Base-by-base conservation (phyloP, 2,888 invertebrate species). In the Drosophila stalkeri region DNA sequence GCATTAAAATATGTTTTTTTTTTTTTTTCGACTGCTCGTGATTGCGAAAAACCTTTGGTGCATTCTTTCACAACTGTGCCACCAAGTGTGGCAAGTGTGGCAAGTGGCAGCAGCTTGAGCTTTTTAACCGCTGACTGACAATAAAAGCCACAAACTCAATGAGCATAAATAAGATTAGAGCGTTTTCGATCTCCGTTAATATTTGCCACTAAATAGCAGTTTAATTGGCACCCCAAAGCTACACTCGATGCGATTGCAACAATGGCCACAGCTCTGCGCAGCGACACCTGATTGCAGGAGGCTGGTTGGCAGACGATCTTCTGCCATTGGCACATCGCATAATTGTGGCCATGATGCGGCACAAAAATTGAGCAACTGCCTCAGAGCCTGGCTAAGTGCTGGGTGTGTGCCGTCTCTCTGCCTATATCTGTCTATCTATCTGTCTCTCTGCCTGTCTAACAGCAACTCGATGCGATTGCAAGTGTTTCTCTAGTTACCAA, bases 91-190 rank as follows among this genome's bases (percentile, higher is more conserved):
- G 31, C 47, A 64, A 77, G 77, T 75, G 79, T 0, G 41, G 55
- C 41, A 54, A 54, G 52, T 54, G 52, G 62, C 78, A 72, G 64
- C 66, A 20, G 31, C 44, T 64, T 79, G 20, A 76, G 49, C 56
- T 67, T 37, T 46, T 57, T 14, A 31, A 55, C 37, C 23, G 44
- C 44, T 31, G 51, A 33, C 75, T 59, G 62, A 78, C 78, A 79
- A 81, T 74, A 72, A 81, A 65, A 80, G 71, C 71, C 72, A 65
- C 60, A 64, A 67, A 69, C 73, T 81, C 88, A 86, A 85, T 85
- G 74, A 86, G 80, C 83, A 83, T 85, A 85, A 85, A 85, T 77
- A 81, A 86, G 89, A 82, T 86, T 86, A 77, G 80, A 81, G 77
- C 82, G 80, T 72, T 55, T 75, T 74, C 64, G 75, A 77, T 77